These are phyloP conservation scores for Vanessa cardui DNA, from an alignment of 2,888 invertebrate genomes.

Conservation along the genomic window DNA sequence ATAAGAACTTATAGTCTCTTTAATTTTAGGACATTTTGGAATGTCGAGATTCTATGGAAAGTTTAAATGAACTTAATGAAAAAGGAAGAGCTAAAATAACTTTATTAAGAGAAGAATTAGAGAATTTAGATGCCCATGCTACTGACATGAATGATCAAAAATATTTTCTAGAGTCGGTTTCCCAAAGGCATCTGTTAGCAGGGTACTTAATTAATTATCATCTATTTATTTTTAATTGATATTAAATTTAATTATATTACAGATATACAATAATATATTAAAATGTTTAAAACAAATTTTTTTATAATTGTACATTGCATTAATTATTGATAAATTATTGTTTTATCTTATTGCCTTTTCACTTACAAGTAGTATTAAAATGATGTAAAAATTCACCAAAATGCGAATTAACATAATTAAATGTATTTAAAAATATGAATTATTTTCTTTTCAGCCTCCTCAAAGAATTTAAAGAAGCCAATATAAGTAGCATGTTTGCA, in stretches of 20 bases:
- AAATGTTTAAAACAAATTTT: no score
- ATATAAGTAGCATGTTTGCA: constrained; percentile 88
- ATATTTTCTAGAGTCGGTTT: constrained; percentile 85
- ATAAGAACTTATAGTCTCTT: constrained; percentile 38
- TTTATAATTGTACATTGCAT: no score
- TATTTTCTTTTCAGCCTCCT: constrained; percentile 78
- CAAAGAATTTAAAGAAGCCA: constrained; percentile 90
- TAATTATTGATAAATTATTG: no score
- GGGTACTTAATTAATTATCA: constrained; percentile 62
- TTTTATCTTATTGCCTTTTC: no score
- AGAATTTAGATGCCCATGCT: constrained; percentile 86
- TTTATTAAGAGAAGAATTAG: constrained; percentile 86
- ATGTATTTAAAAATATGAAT: neutral
- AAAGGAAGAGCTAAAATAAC: constrained; percentile 88
- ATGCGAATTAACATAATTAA: neutral
- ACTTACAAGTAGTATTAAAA: no score
- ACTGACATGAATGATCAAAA: constrained; percentile 85
- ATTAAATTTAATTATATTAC: no score
- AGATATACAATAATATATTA: no score
- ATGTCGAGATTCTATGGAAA: constrained; percentile 87
- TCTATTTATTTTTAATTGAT: neutral
- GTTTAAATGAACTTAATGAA: constrained; percentile 88
- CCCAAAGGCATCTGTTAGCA: constrained; percentile 87
- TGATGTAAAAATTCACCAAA: no score
- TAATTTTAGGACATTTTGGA: constrained; percentile 87